These are phyloP conservation scores for Zaprionus obscuricornis DNA, from an alignment of 2,888 invertebrate species.

Conservation along the genomic window DNA sequence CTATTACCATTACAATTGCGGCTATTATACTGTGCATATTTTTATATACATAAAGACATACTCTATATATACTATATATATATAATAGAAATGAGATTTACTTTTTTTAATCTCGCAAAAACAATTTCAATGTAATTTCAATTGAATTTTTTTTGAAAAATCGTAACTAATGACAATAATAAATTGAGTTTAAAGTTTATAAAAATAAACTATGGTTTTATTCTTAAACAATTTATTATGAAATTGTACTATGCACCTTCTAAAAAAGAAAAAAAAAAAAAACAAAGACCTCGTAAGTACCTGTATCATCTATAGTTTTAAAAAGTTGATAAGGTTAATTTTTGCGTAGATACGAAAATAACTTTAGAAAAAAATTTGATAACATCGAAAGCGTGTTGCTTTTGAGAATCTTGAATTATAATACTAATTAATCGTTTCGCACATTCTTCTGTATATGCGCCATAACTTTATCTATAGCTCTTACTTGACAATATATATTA, in stretches of 20 bases:
- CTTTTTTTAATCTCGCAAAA: slow-evolving; percentile 45
- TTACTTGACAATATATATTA: too few relatives aligned
- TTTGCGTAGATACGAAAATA: not conserved
- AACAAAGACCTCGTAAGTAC: too few relatives aligned
- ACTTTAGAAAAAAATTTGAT: slow-evolving; percentile 6
- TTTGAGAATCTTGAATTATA: slow-evolving; percentile 1
- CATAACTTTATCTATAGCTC: not conserved
- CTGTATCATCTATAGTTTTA: not conserved
- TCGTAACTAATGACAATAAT: slow-evolving; percentile 70
- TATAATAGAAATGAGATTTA: slow-evolving; percentile 38
- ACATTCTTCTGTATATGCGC: not conserved
- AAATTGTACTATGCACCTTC: not conserved
- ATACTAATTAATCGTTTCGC: not conserved
- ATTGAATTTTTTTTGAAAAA: slow-evolving; percentile 46
- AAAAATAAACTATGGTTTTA: too few relatives aligned
- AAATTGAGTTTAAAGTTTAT: slow-evolving; percentile 63
- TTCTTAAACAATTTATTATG: too few relatives aligned
- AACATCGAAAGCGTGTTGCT: not conserved
- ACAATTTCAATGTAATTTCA: slow-evolving; percentile 28
- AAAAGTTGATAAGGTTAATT: too few relatives aligned
- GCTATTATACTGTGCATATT: too few relatives aligned
- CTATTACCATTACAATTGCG: too few relatives aligned
- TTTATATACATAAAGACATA: too few relatives aligned
- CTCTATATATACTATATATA: slow-evolving; percentile 1
- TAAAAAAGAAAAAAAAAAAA: too few relatives aligned